Base-by-base conservation (phyloP, 2,797 vertebrate species). In the Gallirallus australis region DNA sequence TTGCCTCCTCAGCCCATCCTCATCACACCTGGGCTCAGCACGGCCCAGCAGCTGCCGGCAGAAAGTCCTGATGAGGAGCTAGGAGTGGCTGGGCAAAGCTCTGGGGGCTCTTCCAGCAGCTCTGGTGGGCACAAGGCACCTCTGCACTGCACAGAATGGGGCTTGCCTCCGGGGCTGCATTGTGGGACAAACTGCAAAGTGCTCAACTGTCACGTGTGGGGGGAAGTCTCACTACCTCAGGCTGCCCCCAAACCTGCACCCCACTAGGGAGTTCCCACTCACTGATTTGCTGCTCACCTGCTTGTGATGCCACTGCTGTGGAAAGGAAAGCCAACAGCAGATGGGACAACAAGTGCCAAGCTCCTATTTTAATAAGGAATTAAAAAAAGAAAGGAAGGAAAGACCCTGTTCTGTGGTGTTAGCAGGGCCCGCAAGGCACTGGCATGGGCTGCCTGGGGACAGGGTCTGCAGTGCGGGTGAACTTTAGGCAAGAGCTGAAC, bases 31-130 rank as follows among this genome's bases (percentile, higher is more conserved):
- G 77, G 45, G 28, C 69, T 73, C 48, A 37, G 12, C 3, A 5
- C 27, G 33, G 30, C 45, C 48, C 57, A 63, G 56, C 48, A 73
- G 64, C 60, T 59, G 42, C 68, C 69, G 64, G 12, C 17, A 76
- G 3, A 1, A 2, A 69, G 60, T 52, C 64, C 33, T 2, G 6
- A 11, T 0, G 1, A 66, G 42, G 42, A 45, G 42, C 18, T 9
- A 45, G 18, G 18, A 45, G 42, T 5, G 2, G 12, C 59, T 66
- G 64, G 81, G 35, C 42, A 89, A 83, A 70, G 69, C 30, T 63
- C 27, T 70, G 3, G 10, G 13, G 11, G 56, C n/a, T 70, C 30
- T 65, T n/a, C 68, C 35, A 39, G 56, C 9, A 21, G 50, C 37
- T 3, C 5, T 7, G 25, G 25, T 68, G 63, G 11, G 25, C 16